A percentile compares a stretch with the other conserved stretches of the same genome.
These are phyloP conservation scores for Xiphorhynchus erythropygius DNA, from an alignment of 2,797 vertebrate species.

Conservation along the genomic window DNA sequence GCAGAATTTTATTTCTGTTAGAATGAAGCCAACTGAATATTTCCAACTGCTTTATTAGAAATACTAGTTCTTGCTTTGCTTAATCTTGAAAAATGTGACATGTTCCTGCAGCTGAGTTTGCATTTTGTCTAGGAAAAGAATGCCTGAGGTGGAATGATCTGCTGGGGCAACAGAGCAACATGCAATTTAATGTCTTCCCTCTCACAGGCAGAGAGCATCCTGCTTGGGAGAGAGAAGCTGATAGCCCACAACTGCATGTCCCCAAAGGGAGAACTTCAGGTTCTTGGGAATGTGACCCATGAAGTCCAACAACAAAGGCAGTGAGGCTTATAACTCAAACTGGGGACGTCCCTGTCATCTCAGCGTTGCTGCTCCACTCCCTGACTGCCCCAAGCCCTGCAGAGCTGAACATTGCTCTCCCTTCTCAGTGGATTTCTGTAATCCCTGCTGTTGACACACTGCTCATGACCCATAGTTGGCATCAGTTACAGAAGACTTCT, in stretches of 20 bases:
- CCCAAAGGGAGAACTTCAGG: neutral
- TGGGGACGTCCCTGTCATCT: neutral
- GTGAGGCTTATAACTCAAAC: neutral
- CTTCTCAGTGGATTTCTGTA: neutral
- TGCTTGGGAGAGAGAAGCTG: neutral
- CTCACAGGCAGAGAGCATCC: neutral
- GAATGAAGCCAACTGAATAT: slow-evolving; percentile 1
- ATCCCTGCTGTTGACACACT: neutral
- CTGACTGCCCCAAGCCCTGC: neutral
- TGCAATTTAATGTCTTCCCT: neutral
- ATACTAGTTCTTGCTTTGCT: neutral
- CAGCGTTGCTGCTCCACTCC: neutral
- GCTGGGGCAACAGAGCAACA: neutral
- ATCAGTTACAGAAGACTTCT: neutral
- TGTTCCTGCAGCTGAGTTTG: slow-evolving; percentile 40
- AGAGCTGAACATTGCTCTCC: neutral
- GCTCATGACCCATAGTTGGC: accelerated
- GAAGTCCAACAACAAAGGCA: neutral
- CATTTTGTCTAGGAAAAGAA: neutral
- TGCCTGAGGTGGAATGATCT: neutral
- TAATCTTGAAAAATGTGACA: slow-evolving; percentile 39
- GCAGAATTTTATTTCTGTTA: slow-evolving; percentile 34
- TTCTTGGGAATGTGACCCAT: neutral
- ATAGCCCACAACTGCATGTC: neutral
- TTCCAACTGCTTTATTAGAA: slow-evolving; percentile 52